Evolutionary conservation across 2,888 invertebrate genomes (phyloP).

Genomic region (Lottia gigantea): DNA sequence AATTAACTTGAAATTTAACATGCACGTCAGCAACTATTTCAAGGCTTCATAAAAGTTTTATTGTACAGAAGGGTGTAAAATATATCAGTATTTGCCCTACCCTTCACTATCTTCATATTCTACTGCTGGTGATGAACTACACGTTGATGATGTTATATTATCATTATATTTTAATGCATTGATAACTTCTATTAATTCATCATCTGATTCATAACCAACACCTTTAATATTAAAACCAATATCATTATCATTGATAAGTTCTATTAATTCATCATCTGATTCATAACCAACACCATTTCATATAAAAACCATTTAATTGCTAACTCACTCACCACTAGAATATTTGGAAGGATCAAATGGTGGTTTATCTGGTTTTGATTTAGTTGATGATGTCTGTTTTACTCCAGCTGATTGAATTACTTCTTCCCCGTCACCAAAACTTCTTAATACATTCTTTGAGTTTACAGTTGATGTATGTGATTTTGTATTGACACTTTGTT

Average conservation of each 20-base stretch:
- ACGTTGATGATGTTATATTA: conserved; percentile 10
- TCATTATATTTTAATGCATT: conserved; percentile 10
- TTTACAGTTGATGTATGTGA: too few relatives aligned
- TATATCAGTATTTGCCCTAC: conserved; percentile 35
- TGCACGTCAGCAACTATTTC: background rate
- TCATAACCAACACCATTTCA: too few relatives aligned
- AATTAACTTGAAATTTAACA: conserved; percentile 14
- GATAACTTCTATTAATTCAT: conserved; percentile 21
- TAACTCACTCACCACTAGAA: background rate
- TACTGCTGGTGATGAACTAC: conserved; percentile 27
- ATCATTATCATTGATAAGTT: background rate
- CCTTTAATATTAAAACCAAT: conserved; percentile 19
- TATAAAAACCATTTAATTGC: too few relatives aligned
- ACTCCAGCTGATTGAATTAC: background rate
- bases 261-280: conserved; percentile 26
- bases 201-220: conserved; percentile 28
- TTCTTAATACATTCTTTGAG: background rate
- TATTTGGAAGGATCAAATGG: conserved; percentile 1
- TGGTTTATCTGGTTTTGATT: background rate
- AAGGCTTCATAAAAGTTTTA: too few relatives aligned
- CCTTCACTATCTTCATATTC: conserved; percentile 55
- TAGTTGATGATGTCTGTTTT: background rate
- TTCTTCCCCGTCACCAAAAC: background rate
- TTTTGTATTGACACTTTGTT: background rate
- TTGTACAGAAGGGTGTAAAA: too few relatives aligned